phyloP scores from a whole-genome alignment of 2,797 vertebrate species.

The Leptatherina wallacei region DNA sequence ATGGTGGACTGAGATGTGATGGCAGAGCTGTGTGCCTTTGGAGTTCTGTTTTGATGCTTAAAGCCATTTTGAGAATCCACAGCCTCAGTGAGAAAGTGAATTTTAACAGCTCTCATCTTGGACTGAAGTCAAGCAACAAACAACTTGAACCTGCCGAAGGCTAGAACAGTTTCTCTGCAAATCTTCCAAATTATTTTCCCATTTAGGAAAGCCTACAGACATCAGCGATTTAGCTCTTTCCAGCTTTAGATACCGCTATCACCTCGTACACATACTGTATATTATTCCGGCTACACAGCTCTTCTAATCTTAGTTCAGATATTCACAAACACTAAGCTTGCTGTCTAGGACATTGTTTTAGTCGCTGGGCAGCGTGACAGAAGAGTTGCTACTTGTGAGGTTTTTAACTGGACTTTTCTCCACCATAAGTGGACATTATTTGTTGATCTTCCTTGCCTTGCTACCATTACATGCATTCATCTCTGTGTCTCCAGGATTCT shows the following conservation, averaged over 20 bases:
- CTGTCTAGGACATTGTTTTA: neutral
- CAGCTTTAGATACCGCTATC: neutral
- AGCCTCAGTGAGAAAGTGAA: neutral
- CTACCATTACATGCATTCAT: conserved; percentile 11
- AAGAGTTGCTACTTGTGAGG: neutral
- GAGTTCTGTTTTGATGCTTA: neutral
- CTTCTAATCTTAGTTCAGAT: neutral
- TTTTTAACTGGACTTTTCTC: neutral
- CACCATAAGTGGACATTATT: neutral
- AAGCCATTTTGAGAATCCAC: conserved; percentile 1
- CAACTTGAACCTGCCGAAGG: neutral
- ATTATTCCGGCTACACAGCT: neutral
- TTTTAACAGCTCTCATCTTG: conserved; percentile 3
- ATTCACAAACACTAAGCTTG: neutral
- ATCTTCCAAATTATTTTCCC: neutral
- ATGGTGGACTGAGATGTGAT: neutral
- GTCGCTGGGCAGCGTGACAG: neutral
- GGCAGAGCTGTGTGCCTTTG: neutral
- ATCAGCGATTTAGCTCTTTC: neutral
- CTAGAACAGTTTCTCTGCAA: neutral
- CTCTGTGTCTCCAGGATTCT: neutral
- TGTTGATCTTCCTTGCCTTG: neutral
- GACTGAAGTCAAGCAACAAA: conserved; percentile 1
- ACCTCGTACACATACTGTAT: neutral
- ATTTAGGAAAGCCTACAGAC: neutral